Conservation (phyloP, 2,888 invertebrate genomes). For the Pollenia griseotomentosa region DNA sequence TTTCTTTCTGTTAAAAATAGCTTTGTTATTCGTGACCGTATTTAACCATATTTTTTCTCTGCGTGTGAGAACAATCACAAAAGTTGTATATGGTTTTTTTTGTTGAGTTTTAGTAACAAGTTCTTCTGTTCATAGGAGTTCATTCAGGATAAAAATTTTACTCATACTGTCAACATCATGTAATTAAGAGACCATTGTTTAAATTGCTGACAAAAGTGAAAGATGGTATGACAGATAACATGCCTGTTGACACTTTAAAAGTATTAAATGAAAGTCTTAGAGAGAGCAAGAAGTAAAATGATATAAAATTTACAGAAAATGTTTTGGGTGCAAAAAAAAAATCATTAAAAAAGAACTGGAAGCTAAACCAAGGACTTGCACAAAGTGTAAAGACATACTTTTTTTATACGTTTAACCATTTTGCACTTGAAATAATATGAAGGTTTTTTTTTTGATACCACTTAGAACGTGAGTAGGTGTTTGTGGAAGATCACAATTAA, state of each 20-base stretch:
- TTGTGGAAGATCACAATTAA: conserved; percentile 55
- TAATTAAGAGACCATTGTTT: conserved; percentile 83
- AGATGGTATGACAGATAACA: conserved; percentile 82
- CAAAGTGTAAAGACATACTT: conserved; percentile 14
- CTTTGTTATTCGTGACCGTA: neutral
- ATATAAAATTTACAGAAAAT: conserved; percentile 50
- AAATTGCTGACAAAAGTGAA: conserved; percentile 83
- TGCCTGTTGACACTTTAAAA: conserved; percentile 82
- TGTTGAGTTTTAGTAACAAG: conserved; percentile 31
- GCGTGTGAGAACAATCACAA: conserved; percentile 14
- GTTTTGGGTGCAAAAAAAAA: conserved; percentile 29
- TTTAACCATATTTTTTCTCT: conserved; percentile 5
- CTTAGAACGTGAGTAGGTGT: conserved; percentile 43
- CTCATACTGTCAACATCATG: conserved; percentile 74
- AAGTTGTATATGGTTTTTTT: conserved; percentile 14
- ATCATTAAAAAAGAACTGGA: conserved; percentile 5
- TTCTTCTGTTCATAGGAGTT: neutral
- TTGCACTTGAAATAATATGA: conserved; percentile 59
- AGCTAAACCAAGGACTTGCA: conserved; percentile 33
- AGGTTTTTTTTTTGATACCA: conserved; percentile 26
- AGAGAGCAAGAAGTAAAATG: conserved; percentile 19
- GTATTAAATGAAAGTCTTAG: conserved; percentile 66
- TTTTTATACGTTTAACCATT: conserved; percentile 32
- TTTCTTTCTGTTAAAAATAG: too few relatives aligned
- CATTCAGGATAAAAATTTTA: conserved; percentile 48